Percentiles rank a stretch among this genome's conserved stretches.
These are phyloP conservation scores for Dichetophora obliterata DNA, from an alignment of 2,888 invertebrate species.

Conservation along the genomic window DNA sequence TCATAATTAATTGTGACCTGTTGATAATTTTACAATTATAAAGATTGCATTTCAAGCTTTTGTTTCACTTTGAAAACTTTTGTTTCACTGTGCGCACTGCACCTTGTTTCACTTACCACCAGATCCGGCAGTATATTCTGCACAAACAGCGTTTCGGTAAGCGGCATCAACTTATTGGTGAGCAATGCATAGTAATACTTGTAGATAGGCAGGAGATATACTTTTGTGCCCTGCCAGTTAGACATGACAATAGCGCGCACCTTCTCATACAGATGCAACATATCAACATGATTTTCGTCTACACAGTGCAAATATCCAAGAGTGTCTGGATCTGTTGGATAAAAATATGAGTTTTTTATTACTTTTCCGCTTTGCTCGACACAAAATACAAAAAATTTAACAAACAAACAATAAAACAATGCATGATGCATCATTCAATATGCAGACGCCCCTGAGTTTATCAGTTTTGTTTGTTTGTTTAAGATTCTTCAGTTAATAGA, in stretches of 20 bases:
- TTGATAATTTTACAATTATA: no score
- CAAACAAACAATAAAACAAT: constrained; percentile 1
- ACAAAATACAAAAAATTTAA: constrained; percentile 9
- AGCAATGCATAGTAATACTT: constrained; percentile 67
- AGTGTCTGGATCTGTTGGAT: constrained; percentile 56
- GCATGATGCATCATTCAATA: not conserved
- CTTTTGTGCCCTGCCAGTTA: constrained; percentile 66
- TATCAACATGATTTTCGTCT: constrained; percentile 65
- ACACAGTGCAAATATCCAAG: constrained; percentile 62
- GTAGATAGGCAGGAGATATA: constrained; percentile 68
- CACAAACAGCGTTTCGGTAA: constrained; percentile 66
- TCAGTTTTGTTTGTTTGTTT: not conserved
- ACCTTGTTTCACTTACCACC: constrained; percentile 54
- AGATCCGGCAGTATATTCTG: constrained; percentile 64
- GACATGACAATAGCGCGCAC: constrained; percentile 61
- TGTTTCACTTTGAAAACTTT: no score
- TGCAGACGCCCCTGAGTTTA: not conserved
- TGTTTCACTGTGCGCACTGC: not conserved
- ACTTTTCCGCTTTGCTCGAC: not conserved
- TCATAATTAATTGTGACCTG: no score
- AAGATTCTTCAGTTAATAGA: not conserved
- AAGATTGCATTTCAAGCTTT: no score
- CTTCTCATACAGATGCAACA: constrained; percentile 62
- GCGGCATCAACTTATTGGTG: constrained; percentile 60
- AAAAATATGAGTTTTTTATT: no score